Conservation (phyloP, 1,140 invertebrate species). For the Pomacea maculata region DNA sequence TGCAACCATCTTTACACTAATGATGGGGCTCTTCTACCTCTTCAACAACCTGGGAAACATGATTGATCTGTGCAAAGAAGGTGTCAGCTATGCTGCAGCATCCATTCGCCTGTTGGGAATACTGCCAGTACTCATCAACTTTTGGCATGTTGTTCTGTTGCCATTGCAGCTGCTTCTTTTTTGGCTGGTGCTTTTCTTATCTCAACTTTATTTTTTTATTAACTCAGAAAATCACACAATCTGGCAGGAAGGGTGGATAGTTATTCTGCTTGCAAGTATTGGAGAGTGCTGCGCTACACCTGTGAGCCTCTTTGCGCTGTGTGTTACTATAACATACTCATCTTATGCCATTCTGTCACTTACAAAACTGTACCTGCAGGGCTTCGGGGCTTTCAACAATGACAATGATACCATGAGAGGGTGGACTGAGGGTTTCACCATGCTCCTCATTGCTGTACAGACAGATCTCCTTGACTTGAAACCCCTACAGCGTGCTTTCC, state of each 20-base stretch:
- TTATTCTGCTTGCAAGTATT: constrained; percentile 65
- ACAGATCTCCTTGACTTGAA: constrained; percentile 69
- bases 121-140: constrained; percentile 57
- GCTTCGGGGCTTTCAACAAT: constrained; percentile 56
- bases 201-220: constrained; percentile 61
- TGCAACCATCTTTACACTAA: constrained; percentile 61
- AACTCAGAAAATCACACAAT: constrained; percentile 38
- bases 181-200: constrained; percentile 65
- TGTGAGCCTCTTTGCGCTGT: constrained; percentile 69
- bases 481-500: constrained; percentile 68
- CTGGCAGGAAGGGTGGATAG: constrained; percentile 62
- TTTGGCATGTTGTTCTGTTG: constrained; percentile 65
- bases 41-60: constrained; percentile 67
- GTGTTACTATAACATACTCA: constrained; percentile 69
- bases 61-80: constrained; percentile 63
- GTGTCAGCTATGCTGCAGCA: constrained; percentile 41
- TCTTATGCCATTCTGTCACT: constrained; percentile 67
- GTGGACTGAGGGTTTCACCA: constrained; percentile 71
- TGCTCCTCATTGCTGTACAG: constrained; percentile 70
- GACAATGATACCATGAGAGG: constrained; percentile 67
- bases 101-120: constrained; percentile 61
- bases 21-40: constrained; percentile 66
- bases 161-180: constrained; percentile 68
- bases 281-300: constrained; percentile 69
- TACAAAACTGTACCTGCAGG: constrained; percentile 67